Conservation (phyloP, 2,888 invertebrate species). For the Brachynemurus nebulosus region DNA sequence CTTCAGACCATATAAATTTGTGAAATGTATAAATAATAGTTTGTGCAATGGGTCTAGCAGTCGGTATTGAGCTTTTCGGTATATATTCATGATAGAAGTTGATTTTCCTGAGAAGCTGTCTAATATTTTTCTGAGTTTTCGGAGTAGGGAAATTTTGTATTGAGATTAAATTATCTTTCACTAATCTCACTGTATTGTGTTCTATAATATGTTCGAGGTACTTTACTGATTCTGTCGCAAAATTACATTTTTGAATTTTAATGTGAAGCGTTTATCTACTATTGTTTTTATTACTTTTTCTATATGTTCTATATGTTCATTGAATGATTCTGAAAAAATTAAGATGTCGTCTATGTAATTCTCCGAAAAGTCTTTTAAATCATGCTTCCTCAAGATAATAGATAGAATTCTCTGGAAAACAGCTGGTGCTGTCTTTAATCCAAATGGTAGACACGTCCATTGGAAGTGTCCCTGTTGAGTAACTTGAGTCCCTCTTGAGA, state of each 20-base stretch:
- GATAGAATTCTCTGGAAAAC: constrained; percentile 14
- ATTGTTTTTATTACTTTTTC: constrained; percentile 9
- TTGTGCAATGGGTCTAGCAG: constrained; percentile 10
- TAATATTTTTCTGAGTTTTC: constrained; percentile 13
- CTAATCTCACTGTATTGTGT: constrained; percentile 10
- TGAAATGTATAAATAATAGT: not conserved
- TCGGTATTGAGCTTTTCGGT: too few relatives aligned
- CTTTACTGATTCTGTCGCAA: constrained; percentile 10
- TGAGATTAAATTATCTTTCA: constrained; percentile 12
- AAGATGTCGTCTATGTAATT: too few relatives aligned
- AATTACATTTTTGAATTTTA: constrained; percentile 12
- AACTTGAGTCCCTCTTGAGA: too few relatives aligned
- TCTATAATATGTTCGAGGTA: constrained; percentile 13
- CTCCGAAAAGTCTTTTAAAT: constrained; percentile 12
- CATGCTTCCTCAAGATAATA: constrained; percentile 14
- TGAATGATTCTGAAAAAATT: constrained; percentile 17
- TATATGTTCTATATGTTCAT: constrained; percentile 15
- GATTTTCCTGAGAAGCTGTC: constrained; percentile 14
- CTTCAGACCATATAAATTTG: constrained; percentile 6
- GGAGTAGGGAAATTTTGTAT: constrained; percentile 12
- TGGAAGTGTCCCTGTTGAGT: too few relatives aligned
- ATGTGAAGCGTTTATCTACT: constrained; percentile 11
- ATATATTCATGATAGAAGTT: too few relatives aligned
- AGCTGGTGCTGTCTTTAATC: constrained; percentile 21
- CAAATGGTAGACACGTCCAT: too few relatives aligned